Percentiles rank a stretch among this genome's conserved stretches.
These are phyloP conservation scores for Merluccius polli DNA, from an alignment of 2,797 vertebrate genomes.

Conservation along the genomic window DNA sequence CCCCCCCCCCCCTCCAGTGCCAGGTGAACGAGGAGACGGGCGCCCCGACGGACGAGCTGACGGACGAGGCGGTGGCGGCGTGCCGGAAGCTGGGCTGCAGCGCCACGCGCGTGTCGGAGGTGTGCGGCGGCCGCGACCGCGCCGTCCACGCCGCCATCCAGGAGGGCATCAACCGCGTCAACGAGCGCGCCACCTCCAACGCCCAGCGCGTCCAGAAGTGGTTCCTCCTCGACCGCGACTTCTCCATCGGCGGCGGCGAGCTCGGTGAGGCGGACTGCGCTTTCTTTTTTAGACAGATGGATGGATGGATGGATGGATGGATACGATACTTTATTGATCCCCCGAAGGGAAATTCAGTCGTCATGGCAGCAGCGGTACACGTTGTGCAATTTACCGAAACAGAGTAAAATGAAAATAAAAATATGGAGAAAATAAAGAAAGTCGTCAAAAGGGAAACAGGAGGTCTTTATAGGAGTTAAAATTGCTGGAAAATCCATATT, in stretches of 20 bases:
- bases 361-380: too few relatives aligned
- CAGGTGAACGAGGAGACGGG: conserved; percentile 67
- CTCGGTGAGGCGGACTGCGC: conserved; percentile 78
- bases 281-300: too few relatives aligned
- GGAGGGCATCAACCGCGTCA: conserved; percentile 78
- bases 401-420: too few relatives aligned
- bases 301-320: too few relatives aligned
- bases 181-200: conserved; percentile 76
- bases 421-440: not conserved
- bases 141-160: conserved; percentile 77
- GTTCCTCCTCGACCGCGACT: conserved; percentile 82
- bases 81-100: conserved; percentile 81
- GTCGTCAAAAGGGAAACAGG: too few relatives aligned
- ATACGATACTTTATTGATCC: too few relatives aligned
- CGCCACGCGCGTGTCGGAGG: conserved; percentile 74
- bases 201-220: conserved; percentile 91
- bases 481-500: not conserved
- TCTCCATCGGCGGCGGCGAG: conserved; percentile 82
- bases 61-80: conserved; percentile 68
- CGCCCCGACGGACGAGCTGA: conserved; percentile 77
- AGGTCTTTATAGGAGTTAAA: not conserved
- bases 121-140: conserved; percentile 71
- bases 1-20: conserved; percentile 68
- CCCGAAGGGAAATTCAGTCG: too few relatives aligned
- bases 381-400: too few relatives aligned